Evolutionary conservation across 2,113 vertebrate genomes (phyloP).

Genomic region (Catharus fuscescens): DNA sequence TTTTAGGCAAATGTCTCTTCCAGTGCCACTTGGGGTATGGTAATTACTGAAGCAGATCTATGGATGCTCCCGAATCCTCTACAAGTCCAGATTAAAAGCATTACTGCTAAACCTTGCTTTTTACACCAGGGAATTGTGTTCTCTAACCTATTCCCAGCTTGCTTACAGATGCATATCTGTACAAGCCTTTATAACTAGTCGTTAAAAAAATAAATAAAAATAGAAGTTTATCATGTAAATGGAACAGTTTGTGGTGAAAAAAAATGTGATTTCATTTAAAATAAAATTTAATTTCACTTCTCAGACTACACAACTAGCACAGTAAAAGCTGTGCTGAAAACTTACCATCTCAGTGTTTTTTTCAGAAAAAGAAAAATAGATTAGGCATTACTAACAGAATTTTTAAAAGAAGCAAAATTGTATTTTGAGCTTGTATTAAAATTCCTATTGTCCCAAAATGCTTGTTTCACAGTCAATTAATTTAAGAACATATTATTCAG

Average conservation of each 20-base stretch:
- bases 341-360: background rate
- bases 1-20: constrained; percentile 95
- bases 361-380: constrained; percentile 29
- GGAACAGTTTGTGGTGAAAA: constrained; percentile 15
- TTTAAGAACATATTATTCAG: constrained; percentile 39
- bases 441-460: constrained; percentile 32
- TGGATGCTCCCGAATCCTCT: constrained; percentile 91
- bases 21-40: constrained; percentile 94
- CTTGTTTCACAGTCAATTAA: constrained; percentile 53
- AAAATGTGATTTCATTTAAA: constrained; percentile 54
- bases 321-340: constrained; percentile 33
- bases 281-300: constrained; percentile 37
- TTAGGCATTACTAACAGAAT: background rate
- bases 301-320: constrained; percentile 7
- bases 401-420: background rate
- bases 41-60: constrained; percentile 97
- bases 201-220: constrained; percentile 64
- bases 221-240: constrained; percentile 64
- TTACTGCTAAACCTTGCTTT: constrained; percentile 92
- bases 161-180: constrained; percentile 75
- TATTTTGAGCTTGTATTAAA: constrained; percentile 22
- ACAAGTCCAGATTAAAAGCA: constrained; percentile 97
- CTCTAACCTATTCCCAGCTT: constrained; percentile 89
- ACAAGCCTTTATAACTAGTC: constrained; percentile 69
- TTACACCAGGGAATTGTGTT: constrained; percentile 88